A percentile compares a stretch with the other conserved stretches of the same genome.
Evolutionary conservation across 1,140 invertebrate genomes (phyloP).

Genomic region (Subanguina moxae): DNA sequence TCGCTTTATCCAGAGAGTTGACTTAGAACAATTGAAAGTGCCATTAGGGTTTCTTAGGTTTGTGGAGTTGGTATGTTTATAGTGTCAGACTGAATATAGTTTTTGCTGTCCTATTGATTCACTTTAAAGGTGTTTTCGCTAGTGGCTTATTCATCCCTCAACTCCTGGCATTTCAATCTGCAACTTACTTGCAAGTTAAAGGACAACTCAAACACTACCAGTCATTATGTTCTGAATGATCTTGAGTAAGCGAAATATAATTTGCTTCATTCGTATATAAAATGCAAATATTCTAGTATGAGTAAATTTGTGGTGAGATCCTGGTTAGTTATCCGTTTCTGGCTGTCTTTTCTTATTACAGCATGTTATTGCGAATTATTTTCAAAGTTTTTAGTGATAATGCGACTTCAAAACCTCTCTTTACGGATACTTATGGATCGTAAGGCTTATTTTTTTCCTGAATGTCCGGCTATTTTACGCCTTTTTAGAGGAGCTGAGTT

Average conservation of each 20-base stretch:
- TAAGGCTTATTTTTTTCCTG: background rate
- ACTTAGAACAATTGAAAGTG: conserved; percentile 49
- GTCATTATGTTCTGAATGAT: conserved; percentile 3
- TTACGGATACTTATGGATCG: background rate
- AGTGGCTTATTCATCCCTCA: conserved; percentile 36
- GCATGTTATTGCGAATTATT: too few relatives aligned
- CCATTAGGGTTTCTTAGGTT: conserved; percentile 47
- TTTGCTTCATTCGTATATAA: conserved; percentile 4
- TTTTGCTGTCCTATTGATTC: conserved; percentile 10
- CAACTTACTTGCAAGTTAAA: conserved; percentile 1
- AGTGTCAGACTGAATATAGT: background rate
- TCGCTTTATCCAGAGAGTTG: conserved; percentile 11
- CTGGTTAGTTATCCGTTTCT: too few relatives aligned
- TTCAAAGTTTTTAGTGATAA: too few relatives aligned
- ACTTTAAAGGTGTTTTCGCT: conserved; percentile 39
- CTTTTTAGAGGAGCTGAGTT: conserved; percentile 38
- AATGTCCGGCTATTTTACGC: conserved; percentile 16
- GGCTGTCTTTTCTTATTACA: too few relatives aligned
- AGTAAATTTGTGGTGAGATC: too few relatives aligned
- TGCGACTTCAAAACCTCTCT: too few relatives aligned
- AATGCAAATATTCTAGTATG: background rate
- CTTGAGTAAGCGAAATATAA: conserved; percentile 6
- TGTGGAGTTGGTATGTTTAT: conserved; percentile 40
- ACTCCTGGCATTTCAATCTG: conserved; percentile 42
- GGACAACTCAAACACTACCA: background rate